A percentile compares a stretch with the other conserved stretches of the same genome.
Conservation (phyloP, 2,888 invertebrate genomes). For the Xylota sylvarum region DNA sequence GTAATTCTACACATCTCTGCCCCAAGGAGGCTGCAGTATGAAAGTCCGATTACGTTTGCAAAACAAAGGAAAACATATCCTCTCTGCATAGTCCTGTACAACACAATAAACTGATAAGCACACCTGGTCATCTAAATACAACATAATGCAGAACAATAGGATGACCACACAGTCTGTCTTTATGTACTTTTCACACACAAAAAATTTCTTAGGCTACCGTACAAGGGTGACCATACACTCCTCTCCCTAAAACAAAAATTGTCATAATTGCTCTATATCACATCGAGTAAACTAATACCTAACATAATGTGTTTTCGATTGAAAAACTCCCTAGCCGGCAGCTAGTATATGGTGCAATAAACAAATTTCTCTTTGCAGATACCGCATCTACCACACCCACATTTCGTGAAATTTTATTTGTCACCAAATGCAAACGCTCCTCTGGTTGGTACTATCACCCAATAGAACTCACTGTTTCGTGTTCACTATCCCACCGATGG, state of each 20-base stretch:
- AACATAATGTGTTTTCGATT: constrained; percentile 34
- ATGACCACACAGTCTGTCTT: not conserved
- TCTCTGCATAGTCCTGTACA: not conserved
- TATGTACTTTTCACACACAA: constrained; percentile 24
- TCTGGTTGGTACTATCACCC: constrained; percentile 29
- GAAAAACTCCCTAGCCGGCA: constrained; percentile 10
- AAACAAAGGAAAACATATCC: not conserved
- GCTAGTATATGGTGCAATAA: constrained; percentile 29
- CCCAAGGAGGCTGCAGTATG: too few species aligned
- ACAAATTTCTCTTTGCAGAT: constrained; percentile 65
- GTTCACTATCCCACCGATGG: constrained; percentile 35
- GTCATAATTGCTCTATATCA: not conserved
- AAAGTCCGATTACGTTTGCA: too few species aligned
- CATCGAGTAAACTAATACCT: constrained; percentile 15
- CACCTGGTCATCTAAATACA: too few species aligned
- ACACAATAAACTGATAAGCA: not conserved
- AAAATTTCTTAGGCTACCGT: not conserved
- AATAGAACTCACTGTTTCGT: constrained; percentile 40
- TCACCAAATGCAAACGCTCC: constrained; percentile 70
- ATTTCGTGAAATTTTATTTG: constrained; percentile 63
- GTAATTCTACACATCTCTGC: too few species aligned
- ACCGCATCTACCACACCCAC: constrained; percentile 72
- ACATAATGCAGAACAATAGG: too few species aligned
- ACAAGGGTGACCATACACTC: not conserved
- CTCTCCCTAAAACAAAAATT: not conserved